Evolutionary conservation across 35 echinoderm and acorn worm species (phyloP).

Genomic region (Apostichopus parvimensis): DNA sequence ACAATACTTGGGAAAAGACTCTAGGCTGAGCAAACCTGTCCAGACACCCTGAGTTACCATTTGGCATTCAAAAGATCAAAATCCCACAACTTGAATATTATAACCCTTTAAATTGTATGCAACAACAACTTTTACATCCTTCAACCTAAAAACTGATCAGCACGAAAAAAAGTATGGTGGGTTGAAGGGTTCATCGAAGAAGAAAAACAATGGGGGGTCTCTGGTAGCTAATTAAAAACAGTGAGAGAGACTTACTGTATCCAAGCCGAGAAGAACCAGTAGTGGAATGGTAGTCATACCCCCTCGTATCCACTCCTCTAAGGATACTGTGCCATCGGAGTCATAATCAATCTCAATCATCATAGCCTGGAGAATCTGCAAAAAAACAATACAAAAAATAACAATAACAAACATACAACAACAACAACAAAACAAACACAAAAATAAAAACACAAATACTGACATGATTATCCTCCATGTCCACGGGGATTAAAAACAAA

Average conservation of each 20-base stretch:
- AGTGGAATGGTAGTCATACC: slow-evolving; percentile 99
- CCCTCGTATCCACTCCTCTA: slow-evolving; percentile 99
- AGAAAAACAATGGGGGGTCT: neutral
- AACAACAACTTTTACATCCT: no score
- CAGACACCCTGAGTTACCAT: no score
- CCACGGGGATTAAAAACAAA: neutral
- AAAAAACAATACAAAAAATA: neutral
- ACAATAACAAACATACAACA: neutral
- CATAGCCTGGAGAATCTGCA: slow-evolving; percentile 97
- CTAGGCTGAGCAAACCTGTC: no score
- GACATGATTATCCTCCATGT: neutral
- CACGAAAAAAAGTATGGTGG: no score
- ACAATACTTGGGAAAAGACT: no score
- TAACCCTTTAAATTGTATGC: no score
- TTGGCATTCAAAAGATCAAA: no score
- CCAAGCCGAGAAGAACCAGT: slow-evolving; percentile 92
- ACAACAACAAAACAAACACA: no score
- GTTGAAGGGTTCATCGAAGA: no score
- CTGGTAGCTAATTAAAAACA: neutral
- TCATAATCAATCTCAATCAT: slow-evolving; percentile 99
- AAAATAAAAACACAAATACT: neutral
- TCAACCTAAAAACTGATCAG: no score
- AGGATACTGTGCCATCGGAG: slow-evolving; percentile 95
- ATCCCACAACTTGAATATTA: no score
- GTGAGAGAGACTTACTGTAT: slow-evolving; percentile 67